These are phyloP conservation scores for Gyps fulvus DNA, from an alignment of 2,113 vertebrate species.

Conservation along the genomic window DNA sequence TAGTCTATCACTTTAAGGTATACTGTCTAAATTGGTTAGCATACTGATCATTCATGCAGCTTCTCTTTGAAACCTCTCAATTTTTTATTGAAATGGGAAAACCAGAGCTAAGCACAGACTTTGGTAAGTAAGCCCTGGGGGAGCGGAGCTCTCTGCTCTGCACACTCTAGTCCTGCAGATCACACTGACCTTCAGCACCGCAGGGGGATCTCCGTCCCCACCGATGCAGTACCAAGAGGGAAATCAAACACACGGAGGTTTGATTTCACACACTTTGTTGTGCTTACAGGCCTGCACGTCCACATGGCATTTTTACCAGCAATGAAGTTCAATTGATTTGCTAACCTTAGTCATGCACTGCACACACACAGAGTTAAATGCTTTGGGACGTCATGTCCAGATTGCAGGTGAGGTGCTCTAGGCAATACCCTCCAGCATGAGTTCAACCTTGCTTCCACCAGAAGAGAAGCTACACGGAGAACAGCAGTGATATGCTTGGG, in stretches of 20 bases:
- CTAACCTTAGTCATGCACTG: not conserved
- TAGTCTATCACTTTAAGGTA: not conserved
- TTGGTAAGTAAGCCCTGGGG: not conserved
- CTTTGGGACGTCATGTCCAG: not conserved
- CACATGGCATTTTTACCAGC: not conserved
- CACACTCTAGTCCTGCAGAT: not conserved
- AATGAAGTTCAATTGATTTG: not conserved
- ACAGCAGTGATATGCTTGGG: not conserved
- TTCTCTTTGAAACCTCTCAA: not conserved
- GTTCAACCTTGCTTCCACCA: not conserved
- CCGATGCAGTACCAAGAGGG: not conserved
- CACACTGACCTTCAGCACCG: not conserved
- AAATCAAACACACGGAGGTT: not conserved
- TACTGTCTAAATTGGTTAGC: not conserved
- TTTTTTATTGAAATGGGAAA: not conserved
- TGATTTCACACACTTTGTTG: not conserved
- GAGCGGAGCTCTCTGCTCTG: not conserved
- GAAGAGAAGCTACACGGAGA: not conserved
- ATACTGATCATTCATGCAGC: not conserved
- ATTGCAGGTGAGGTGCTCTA: not conserved
- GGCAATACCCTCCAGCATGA: not conserved
- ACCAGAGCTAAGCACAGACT: not conserved
- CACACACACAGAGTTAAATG: not conserved
- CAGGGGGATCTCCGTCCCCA: not conserved
- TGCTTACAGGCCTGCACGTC: not conserved